A percentile compares a stretch with the other conserved stretches of the same genome.
Evolutionary conservation across 2,797 vertebrate species (phyloP).

Genomic region (Arnoldichthys spilopterus): DNA sequence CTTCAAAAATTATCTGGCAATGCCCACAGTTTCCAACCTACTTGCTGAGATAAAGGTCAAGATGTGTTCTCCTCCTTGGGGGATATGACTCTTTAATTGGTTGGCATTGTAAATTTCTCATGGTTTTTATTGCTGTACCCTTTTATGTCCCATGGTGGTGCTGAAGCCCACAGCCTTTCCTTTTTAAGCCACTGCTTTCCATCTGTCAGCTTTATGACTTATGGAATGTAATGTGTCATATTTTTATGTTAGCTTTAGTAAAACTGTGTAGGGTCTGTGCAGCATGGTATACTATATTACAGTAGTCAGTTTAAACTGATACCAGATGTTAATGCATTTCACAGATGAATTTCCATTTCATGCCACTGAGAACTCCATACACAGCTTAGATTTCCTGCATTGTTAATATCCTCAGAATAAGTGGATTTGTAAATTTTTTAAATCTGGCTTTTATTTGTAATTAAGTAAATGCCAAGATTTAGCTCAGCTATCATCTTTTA

Average conservation of each 20-base stretch:
- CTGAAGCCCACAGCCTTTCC: conserved; percentile 28
- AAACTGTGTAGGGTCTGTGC: conserved; percentile 25
- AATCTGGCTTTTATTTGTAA: neutral
- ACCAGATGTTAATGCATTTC: conserved; percentile 45
- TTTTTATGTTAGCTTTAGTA: conserved; percentile 31
- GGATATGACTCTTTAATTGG: neutral
- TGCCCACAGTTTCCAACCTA: neutral
- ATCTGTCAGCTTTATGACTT: conserved; percentile 40
- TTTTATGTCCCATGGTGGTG: conserved; percentile 6
- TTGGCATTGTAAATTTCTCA: neutral
- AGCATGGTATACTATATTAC: conserved; percentile 32
- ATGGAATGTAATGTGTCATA: conserved; percentile 31
- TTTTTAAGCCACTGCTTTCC: conserved; percentile 4
- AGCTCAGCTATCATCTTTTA: neutral
- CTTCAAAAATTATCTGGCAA: neutral
- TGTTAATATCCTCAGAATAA: conserved; percentile 23
- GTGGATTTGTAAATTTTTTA: neutral
- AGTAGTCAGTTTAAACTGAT: conserved; percentile 40
- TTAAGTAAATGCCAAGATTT: neutral
- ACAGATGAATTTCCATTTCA: conserved; percentile 36
- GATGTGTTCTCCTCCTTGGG: neutral
- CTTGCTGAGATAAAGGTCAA: neutral
- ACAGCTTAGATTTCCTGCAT: conserved; percentile 15
- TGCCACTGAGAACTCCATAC: neutral
- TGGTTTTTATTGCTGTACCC: neutral